These are phyloP conservation scores for Catostomus latipinnis DNA, from an alignment of 2,797 vertebrate genomes.

Conservation along the genomic window DNA sequence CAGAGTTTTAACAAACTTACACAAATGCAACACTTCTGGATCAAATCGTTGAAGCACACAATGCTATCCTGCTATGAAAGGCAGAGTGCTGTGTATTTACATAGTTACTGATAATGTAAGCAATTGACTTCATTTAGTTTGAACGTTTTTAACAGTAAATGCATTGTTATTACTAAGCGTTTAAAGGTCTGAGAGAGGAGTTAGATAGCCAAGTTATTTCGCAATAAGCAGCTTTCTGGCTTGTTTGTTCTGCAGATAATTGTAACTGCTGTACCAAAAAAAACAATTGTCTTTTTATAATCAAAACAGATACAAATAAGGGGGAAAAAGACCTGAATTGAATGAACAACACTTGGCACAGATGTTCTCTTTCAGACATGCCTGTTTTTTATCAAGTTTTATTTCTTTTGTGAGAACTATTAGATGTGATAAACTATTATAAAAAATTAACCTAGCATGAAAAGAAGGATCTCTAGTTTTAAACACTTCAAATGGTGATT, in stretches of 20 bases:
- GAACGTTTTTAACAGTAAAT: background rate
- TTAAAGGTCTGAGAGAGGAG: background rate
- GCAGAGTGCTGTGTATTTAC: background rate
- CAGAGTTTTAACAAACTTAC: background rate
- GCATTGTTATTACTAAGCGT: background rate
- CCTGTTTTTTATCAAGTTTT: too few species aligned
- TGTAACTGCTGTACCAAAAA: too few species aligned
- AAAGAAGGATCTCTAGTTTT: too few species aligned
- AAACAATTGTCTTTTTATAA: too few species aligned
- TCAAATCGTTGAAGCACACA: background rate
- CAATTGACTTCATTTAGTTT: background rate
- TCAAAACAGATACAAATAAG: too few species aligned
- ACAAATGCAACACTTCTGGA: background rate
- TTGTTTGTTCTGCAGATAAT: background rate
- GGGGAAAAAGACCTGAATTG: too few species aligned
- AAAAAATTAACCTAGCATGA: too few species aligned
- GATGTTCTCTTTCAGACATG: too few species aligned
- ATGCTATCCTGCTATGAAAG: background rate
- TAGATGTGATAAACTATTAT: too few species aligned
- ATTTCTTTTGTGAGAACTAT: too few species aligned
- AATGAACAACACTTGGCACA: too few species aligned
- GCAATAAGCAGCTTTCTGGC: background rate
- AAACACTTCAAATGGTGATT: too few species aligned
- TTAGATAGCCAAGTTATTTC: conserved; percentile 15
- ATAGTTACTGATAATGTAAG: background rate